These are phyloP conservation scores for Ptychoptera contaminata DNA, from an alignment of 2,888 invertebrate species.

Conservation along the genomic window DNA sequence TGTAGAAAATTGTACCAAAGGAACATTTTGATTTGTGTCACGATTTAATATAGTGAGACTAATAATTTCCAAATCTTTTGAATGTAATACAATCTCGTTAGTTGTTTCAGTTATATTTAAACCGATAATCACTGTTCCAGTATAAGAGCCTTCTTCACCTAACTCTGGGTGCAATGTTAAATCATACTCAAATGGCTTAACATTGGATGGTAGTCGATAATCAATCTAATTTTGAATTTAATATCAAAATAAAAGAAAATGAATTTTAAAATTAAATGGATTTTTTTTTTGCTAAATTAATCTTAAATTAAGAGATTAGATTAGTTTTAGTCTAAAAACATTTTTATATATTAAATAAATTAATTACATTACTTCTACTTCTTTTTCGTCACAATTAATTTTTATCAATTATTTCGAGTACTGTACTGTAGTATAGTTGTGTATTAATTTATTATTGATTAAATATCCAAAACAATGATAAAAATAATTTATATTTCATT, in stretches of 20 bases:
- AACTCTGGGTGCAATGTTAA: slow-evolving; percentile 50
- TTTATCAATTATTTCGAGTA: no score
- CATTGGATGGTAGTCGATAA: slow-evolving; percentile 37
- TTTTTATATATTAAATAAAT: no score
- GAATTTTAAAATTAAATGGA: not conserved
- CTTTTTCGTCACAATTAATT: no score
- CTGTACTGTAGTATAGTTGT: no score
- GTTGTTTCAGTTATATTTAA: slow-evolving; percentile 32
- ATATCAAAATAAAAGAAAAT: no score
- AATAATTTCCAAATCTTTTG: slow-evolving; percentile 36
- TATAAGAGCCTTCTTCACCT: slow-evolving; percentile 33
- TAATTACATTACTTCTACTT: no score
- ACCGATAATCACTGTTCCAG: slow-evolving; percentile 38
- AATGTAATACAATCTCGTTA: slow-evolving; percentile 40
- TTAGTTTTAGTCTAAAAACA: no score
- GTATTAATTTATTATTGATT: no score
- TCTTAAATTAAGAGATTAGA: no score
- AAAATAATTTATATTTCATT: no score
- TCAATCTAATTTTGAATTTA: slow-evolving; percentile 14
- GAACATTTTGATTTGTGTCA: slow-evolving; percentile 13
- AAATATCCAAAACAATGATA: no score
- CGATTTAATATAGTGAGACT: slow-evolving; percentile 16
- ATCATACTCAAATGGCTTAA: slow-evolving; percentile 49
- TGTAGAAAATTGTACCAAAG: not conserved
- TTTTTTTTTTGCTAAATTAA: not conserved